A percentile compares a stretch with the other conserved stretches of the same genome.
phyloP scores from a whole-genome alignment of 2,113 vertebrate species.

The Sarotherodon lohbergeri region DNA sequence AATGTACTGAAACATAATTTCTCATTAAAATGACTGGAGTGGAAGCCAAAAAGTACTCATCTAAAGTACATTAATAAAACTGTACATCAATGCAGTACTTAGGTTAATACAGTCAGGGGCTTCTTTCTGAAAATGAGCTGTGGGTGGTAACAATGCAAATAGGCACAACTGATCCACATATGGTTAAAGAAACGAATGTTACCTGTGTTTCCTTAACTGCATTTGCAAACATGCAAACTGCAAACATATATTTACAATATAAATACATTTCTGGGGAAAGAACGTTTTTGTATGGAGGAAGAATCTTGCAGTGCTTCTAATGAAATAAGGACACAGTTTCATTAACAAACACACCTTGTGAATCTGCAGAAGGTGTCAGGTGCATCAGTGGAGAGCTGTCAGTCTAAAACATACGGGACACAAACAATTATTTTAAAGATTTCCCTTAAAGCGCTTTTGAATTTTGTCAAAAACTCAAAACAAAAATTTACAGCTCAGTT shows the following conservation, averaged over 20 bases:
- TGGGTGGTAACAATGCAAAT: neutral
- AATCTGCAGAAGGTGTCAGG: neutral
- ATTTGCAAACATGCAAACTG: neutral
- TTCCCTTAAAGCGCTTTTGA: neutral
- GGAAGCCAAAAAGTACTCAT: neutral
- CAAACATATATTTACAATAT: neutral
- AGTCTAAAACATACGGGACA: neutral
- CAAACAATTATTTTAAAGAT: neutral
- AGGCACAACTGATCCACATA: neutral
- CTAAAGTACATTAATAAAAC: neutral
- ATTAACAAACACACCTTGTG: conserved; percentile 27
- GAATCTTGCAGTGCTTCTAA: neutral
- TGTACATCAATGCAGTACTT: neutral
- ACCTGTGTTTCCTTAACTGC: neutral
- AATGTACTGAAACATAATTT: neutral
- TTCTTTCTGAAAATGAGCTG: neutral
- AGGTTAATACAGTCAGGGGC: neutral
- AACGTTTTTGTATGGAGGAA: neutral
- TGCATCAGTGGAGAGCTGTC: neutral
- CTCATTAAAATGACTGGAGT: neutral
- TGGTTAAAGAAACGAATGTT: neutral
- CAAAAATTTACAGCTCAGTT: neutral
- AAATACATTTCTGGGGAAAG: neutral
- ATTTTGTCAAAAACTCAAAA: neutral
- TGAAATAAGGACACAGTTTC: neutral